A percentile compares a stretch with the other conserved stretches of the same genome.
These are phyloP conservation scores for Lysiphlebus fabarum DNA, from an alignment of 1,140 invertebrate species.

Conservation along the genomic window DNA sequence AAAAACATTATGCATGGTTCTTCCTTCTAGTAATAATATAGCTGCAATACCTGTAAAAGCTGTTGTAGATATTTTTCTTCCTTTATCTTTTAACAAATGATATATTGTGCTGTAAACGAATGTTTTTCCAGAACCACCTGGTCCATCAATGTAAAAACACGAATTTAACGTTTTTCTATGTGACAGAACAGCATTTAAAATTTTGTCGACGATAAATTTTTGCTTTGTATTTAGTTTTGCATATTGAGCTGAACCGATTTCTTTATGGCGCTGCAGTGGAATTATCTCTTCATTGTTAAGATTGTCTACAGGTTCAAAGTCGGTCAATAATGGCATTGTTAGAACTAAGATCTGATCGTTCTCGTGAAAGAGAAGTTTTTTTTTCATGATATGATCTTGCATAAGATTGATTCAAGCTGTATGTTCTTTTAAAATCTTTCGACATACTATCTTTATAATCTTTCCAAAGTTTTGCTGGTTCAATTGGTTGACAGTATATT, in stretches of 20 bases:
- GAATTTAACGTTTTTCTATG: neutral
- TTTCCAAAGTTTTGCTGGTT: slow-evolving; percentile 15
- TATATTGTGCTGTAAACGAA: slow-evolving; percentile 21
- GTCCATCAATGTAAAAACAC: slow-evolving; percentile 26
- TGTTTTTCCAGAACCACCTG: slow-evolving; percentile 28
- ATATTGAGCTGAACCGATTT: slow-evolving; percentile 7
- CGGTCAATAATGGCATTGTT: slow-evolving; percentile 5
- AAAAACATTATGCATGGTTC: slow-evolving; percentile 26
- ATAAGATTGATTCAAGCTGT: neutral
- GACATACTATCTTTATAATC: slow-evolving; percentile 12
- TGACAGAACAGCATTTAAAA: slow-evolving; percentile 9
- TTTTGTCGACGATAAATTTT: slow-evolving; percentile 13
- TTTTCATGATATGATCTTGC: slow-evolving; percentile 11
- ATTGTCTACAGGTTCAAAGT: neutral
- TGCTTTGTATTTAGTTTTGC: slow-evolving; percentile 12
- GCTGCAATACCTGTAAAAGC: slow-evolving; percentile 22
- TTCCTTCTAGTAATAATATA: slow-evolving; percentile 27
- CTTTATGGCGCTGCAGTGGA: neutral
- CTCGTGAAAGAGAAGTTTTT: slow-evolving; percentile 3
- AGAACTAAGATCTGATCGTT: slow-evolving; percentile 16
- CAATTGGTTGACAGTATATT: slow-evolving; percentile 13
- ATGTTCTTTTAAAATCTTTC: slow-evolving; percentile 7
- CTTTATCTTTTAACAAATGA: slow-evolving; percentile 17
- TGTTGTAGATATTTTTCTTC: slow-evolving; percentile 24
- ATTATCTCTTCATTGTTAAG: neutral